Evolutionary conservation across 2,113 vertebrate genomes (phyloP).

Genomic region (Casuarius casuarius): DNA sequence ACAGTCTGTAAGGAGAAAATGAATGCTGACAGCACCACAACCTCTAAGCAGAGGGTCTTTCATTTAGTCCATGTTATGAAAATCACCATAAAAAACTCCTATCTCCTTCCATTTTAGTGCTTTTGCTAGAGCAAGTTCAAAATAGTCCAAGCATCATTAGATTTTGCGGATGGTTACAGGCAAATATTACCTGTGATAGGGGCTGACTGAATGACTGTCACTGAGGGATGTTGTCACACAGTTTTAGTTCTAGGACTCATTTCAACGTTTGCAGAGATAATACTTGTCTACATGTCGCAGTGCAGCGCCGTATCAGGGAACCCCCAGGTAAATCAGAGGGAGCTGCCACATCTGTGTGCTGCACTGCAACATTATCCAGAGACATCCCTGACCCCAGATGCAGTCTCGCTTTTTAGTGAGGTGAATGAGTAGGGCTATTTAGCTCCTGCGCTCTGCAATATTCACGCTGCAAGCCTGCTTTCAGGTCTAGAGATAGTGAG

Average conservation of each 20-base stretch:
- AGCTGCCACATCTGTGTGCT: fast-evolving
- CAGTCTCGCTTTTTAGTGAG: background rate
- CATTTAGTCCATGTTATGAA: constrained; percentile 10
- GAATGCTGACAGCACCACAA: background rate
- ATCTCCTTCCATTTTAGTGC: background rate
- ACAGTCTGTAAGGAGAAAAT: constrained; percentile 8
- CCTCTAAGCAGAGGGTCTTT: background rate
- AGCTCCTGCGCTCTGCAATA: background rate
- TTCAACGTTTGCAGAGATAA: background rate
- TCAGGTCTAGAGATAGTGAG: background rate
- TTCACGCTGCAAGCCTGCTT: background rate
- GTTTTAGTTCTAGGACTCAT: background rate
- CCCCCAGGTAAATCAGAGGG: fast-evolving
- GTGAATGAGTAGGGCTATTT: background rate
- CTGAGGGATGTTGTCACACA: background rate
- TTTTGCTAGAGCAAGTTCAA: constrained; percentile 16
- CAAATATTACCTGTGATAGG: background rate
- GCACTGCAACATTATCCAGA: background rate
- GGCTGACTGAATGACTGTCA: background rate
- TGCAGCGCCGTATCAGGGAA: background rate
- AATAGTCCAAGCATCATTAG: background rate
- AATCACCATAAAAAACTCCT: background rate
- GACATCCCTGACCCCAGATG: background rate
- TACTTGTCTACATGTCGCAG: fast-evolving
- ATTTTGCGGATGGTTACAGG: background rate